Percentiles rank a stretch among this genome's conserved stretches.
phyloP scores from a whole-genome alignment of 2,888 invertebrate species.

The Polyploca ridens region DNA sequence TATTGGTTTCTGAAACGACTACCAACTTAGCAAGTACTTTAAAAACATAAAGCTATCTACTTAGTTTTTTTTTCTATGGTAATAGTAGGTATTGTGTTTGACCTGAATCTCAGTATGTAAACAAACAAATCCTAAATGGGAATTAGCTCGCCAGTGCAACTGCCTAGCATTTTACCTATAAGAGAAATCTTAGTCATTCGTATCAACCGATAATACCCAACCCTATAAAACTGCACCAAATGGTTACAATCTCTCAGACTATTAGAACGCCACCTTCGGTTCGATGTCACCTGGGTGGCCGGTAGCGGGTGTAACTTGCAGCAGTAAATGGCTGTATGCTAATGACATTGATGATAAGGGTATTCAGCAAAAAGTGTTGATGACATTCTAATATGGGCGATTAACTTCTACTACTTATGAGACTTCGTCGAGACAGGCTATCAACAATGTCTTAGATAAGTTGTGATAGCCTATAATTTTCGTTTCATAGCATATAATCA shows the following conservation, averaged over 20 bases:
- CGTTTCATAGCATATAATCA: too few relatives aligned
- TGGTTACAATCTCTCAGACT: background rate
- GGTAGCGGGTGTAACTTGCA: constrained; percentile 27
- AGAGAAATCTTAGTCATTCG: background rate
- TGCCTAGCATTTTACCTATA: too few relatives aligned
- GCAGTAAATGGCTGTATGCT: constrained; percentile 39
- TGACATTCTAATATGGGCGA: constrained; percentile 10
- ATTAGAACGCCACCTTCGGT: constrained; percentile 25
- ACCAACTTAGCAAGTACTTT: too few relatives aligned
- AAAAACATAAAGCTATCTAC: too few relatives aligned
- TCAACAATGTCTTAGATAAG: too few relatives aligned
- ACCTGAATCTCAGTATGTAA: too few relatives aligned
- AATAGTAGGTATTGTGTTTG: too few relatives aligned
- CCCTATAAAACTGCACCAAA: background rate
- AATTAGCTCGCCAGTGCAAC: background rate
- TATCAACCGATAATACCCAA: background rate
- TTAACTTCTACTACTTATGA: background rate
- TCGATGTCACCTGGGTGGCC: constrained; percentile 27
- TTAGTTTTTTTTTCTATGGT: too few relatives aligned
- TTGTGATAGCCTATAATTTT: too few relatives aligned
- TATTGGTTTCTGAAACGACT: too few relatives aligned
- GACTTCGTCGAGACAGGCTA: too few relatives aligned
- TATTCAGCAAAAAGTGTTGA: constrained; percentile 33
- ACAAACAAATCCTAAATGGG: background rate
- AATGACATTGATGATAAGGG: constrained; percentile 38